These are phyloP conservation scores for Andinoacara biseriatus DNA, from an alignment of 2,113 vertebrate species.

Conservation along the genomic window DNA sequence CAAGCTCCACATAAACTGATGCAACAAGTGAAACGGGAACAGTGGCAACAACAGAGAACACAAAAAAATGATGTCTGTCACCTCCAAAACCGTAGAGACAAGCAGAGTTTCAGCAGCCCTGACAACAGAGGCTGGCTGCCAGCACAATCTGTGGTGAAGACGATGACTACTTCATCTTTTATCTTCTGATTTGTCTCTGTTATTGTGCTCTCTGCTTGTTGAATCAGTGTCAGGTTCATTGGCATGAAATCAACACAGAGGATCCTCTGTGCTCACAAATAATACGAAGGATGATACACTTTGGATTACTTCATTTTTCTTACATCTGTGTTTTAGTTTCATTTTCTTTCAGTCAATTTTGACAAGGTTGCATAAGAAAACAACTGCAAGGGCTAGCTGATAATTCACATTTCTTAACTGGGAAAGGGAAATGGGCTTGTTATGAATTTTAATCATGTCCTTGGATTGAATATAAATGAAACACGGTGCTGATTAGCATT, in stretches of 20 bases:
- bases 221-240: conserved; percentile 9
- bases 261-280: background rate
- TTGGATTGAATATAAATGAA: background rate
- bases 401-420: background rate
- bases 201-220: background rate
- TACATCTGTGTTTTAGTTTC: background rate
- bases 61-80: background rate
- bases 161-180: background rate
- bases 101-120: background rate
- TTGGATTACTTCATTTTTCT: background rate
- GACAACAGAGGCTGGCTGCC: background rate
- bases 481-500: background rate
- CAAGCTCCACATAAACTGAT: conserved; percentile 5
- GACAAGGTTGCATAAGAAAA: background rate
- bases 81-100: background rate
- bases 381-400: background rate
- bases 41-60: background rate
- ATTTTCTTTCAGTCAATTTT: background rate
- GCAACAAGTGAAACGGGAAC: conserved; percentile 16
- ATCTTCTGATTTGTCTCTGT: background rate
- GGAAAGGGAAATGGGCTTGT: background rate
- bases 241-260: background rate
- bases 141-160: background rate
- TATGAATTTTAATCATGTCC: background rate
- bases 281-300: background rate